Base-by-base conservation (phyloP, 2,797 vertebrate genomes). In the Poecilia wingei region DNA sequence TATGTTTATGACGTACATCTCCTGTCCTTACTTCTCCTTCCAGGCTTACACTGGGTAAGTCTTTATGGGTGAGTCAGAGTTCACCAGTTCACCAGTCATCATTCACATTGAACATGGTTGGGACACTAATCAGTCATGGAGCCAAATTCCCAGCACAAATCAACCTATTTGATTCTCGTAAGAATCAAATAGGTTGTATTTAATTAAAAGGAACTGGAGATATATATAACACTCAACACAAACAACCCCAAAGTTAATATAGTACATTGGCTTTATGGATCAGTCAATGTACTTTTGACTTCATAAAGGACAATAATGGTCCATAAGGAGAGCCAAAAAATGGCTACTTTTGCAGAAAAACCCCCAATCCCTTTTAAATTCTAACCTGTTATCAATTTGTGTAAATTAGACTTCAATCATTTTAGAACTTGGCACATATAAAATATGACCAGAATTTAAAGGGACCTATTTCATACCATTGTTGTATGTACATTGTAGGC, bases 11-110 rank as follows among this genome's bases (percentile, higher is more conserved):
- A 73, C 31, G n/a, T 33, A 14, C 41, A 33, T 51, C 6, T 10
- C 6, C n/a, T 43, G n/a, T 33, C 33, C 18, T 43, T 47, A 66
- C 16, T 16, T 57, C 10, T 70, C 71, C n/a, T 45, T 61, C 53
- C 64, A 75, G 39, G 49, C 5, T 33, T 22, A 70, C 39, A 22
- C 49, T 36, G 22, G 72, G 39, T 53, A 36, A 46, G 49, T 79
- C 22, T 55, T 64, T 57, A 18, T 69, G 72, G 64, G 20, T 79
- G 61, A 75, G 25, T 64, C 39, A 22, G 41, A 28, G 43, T 78
- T 43, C 53, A 46, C 59, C 49, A 45, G 39, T 66, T 43, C 53
- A 46, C 59, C 49, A 45, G 39, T 66, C 39, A 25, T 72, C 43
- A 10, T 71, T 57, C 20, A 72, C 41, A 43, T 36, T 69, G 49